Evolutionary conservation across 2,113 vertebrate genomes (phyloP).

Genomic region (Hemibagrus wyckioides): DNA sequence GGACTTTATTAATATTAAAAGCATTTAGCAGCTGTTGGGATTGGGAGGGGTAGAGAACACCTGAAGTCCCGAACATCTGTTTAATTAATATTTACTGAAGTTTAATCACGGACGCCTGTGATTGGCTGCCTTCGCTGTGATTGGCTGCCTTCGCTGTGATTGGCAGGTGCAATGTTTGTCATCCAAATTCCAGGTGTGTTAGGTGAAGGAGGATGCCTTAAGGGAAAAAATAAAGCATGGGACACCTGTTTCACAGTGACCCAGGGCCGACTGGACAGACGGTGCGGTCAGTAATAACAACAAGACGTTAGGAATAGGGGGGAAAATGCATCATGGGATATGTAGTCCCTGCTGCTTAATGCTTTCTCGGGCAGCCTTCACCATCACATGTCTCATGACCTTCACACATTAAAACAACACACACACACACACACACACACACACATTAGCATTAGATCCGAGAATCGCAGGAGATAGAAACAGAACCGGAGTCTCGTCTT

Average conservation of each 20-base stretch:
- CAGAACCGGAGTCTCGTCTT: neutral
- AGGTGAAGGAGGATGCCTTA: neutral
- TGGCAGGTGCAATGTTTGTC: neutral
- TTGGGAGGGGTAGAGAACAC: too few relatives aligned
- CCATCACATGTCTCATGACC: neutral
- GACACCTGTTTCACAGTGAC: neutral
- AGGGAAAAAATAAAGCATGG: neutral
- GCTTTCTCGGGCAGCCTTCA: slow-evolving; percentile 3
- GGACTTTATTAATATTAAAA: neutral
- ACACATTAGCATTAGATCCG: slow-evolving; percentile 6
- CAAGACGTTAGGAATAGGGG: neutral
- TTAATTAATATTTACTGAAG: neutral
- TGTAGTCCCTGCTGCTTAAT: slow-evolving; percentile 30
- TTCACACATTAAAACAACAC: neutral
- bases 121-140: neutral
- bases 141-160: neutral
- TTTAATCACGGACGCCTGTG: neutral
- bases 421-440: neutral
- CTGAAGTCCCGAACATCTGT: too few relatives aligned
- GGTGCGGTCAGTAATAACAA: neutral
- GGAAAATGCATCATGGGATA: slow-evolving; percentile 24
- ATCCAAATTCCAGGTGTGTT: too few relatives aligned
- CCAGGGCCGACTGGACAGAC: too few relatives aligned
- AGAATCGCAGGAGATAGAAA: neutral
- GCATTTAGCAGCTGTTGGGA: neutral